A percentile compares a stretch with the other conserved stretches of the same genome.
phyloP scores from a whole-genome alignment of 92 coral and sea anemone species.

The Parazoanthus atlanticus region DNA sequence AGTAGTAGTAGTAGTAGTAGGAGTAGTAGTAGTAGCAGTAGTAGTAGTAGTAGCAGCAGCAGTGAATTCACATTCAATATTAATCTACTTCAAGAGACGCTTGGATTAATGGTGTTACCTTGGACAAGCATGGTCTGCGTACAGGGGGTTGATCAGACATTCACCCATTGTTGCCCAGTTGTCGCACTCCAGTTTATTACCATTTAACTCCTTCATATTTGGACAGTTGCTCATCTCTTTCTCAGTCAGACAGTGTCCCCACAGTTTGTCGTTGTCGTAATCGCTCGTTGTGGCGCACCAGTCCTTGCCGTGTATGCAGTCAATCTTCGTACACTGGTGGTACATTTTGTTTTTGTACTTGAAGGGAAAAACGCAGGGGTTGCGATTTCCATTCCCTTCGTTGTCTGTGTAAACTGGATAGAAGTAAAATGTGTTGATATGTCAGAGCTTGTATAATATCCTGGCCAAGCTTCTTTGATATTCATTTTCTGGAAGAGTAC shows the following conservation, averaged over 20 bases:
- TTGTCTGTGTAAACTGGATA: conserved; percentile 5
- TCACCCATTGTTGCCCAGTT: conserved; percentile 27
- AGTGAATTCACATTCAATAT: no score
- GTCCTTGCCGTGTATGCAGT: neutral
- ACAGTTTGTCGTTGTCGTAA: conserved; percentile 23
- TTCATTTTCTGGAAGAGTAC: no score
- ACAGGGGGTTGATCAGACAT: conserved; percentile 20
- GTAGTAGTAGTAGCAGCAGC: no score
- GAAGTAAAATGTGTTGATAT: neutral
- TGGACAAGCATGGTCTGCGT: conserved; percentile 13
- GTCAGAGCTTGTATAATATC: neutral
- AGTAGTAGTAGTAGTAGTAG: no score
- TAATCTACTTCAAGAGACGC: no score
- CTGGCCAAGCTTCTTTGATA: no score
- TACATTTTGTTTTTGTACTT: conserved; percentile 35
- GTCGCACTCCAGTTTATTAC: neutral
- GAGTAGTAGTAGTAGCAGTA: no score
- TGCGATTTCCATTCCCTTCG: neutral
- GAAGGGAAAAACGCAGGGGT: conserved; percentile 21
- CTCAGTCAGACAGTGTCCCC: conserved; percentile 23
- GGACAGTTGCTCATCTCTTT: neutral
- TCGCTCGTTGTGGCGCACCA: conserved; percentile 31
- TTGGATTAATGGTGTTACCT: neutral
- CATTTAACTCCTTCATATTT: neutral
- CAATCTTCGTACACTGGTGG: conserved; percentile 5